Base-by-base conservation (phyloP, 2,113 vertebrate species). In the Thymallus thymallus region DNA sequence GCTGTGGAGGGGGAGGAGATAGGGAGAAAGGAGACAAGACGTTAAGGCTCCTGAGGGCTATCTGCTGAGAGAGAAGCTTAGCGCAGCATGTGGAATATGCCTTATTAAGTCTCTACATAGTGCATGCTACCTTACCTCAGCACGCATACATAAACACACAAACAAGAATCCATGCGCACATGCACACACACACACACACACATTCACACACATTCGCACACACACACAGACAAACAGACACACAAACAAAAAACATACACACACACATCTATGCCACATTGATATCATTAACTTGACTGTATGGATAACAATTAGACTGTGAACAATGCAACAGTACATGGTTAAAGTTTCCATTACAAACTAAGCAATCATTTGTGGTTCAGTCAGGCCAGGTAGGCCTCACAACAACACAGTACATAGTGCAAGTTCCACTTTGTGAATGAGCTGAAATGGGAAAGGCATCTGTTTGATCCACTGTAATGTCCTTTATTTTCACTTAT, bases 21-120 rank as follows among this genome's bases (percentile, higher is more conserved):
- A 12, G 2, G 9, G 2, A 61, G 22, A 61, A n/a, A 61, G n/a
- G 22, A 29, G 24, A 80, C 69, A 76, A 82, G 66, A 61, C 64
- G n/a, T 35, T 35, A 9, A 26, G 16, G n/a, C 18, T n/a, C 18
- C 58, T 22, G 7, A 24, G 22, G 22, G 58, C 9, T n/a, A 23
- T 20, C 35, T 35, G 9, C 35, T 35, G 35, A 9, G 35, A 61
- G 64, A 73, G 70, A 77, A 76, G 77, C 6, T 58, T 58, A 2
- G 5, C 6, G 14, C n/a, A 58, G 6, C 56, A 20, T n/a, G 56
- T 14, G 56, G 5, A 22, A 22, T 58, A 58, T 7, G 16, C 48
- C 48, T 55, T 58, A 9, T 20, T 58, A 6, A n/a, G 3, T 58
- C 18, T n/a, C 7, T 22, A 22, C 20, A n/a, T 7, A n/a, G 5